Conservation (phyloP, 1,140 invertebrate species). For the Anastrepha obliqua region DNA sequence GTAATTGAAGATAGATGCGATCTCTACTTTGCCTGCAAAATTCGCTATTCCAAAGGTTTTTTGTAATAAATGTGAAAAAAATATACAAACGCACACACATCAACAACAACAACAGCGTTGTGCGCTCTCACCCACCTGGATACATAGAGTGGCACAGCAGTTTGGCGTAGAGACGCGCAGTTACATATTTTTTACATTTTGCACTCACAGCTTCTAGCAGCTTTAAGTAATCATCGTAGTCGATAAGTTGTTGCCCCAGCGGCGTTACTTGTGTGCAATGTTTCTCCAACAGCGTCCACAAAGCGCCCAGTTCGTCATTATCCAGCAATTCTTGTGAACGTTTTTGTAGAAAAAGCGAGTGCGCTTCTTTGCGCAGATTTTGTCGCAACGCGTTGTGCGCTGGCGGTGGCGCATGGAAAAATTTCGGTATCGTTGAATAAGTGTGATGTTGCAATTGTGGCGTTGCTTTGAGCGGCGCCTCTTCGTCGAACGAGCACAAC, state of each 20-base stretch:
- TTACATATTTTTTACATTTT: slow-evolving; percentile 87
- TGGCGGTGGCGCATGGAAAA: slow-evolving; percentile 85
- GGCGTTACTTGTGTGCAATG: slow-evolving; percentile 83
- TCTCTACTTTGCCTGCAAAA: slow-evolving; percentile 80
- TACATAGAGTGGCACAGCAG: slow-evolving; percentile 88
- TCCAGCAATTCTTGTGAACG: slow-evolving; percentile 88
- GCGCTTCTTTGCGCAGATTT: slow-evolving; percentile 90
- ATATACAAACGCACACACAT: not conserved
- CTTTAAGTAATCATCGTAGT: slow-evolving; percentile 89
- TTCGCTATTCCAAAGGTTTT: not conserved
- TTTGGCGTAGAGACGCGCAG: slow-evolving; percentile 89
- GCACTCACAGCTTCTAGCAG: slow-evolving; percentile 81
- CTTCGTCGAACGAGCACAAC: slow-evolving; percentile 58
- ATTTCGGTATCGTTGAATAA: slow-evolving; percentile 81
- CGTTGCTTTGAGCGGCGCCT: slow-evolving; percentile 55
- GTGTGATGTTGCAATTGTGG: slow-evolving; percentile 60
- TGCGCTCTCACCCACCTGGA: slow-evolving; percentile 69
- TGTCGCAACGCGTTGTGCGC: slow-evolving; percentile 85
- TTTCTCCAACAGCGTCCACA: slow-evolving; percentile 89
- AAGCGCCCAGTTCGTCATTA: slow-evolving; percentile 89
- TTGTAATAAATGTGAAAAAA: not conserved
- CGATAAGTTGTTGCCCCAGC: slow-evolving; percentile 88
- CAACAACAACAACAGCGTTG: not conserved
- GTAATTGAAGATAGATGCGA: slow-evolving; percentile 93
- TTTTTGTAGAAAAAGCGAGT: slow-evolving; percentile 89